A percentile compares a stretch with the other conserved stretches of the same genome.
These are phyloP conservation scores for Ridgeia piscesae DNA, from an alignment of 1,140 invertebrate species.

Conservation along the genomic window DNA sequence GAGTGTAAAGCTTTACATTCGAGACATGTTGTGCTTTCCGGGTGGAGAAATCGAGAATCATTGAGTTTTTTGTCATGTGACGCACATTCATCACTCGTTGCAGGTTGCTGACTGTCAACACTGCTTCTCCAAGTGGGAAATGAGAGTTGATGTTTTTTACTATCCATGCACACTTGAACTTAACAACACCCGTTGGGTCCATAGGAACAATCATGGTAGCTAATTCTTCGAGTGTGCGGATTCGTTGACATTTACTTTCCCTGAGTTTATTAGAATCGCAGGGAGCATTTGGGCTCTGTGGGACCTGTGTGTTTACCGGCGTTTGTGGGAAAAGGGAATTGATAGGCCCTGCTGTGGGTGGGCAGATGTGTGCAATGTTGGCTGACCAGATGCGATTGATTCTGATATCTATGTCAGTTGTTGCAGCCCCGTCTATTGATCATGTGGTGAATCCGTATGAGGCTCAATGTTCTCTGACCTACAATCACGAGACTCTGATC, in stretches of 20 bases:
- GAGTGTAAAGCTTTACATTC: neutral
- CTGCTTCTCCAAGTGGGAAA: neutral
- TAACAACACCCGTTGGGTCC: neutral
- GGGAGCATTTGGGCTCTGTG: neutral
- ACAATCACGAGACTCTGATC: neutral
- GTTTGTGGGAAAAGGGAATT: neutral
- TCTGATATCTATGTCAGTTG: neutral
- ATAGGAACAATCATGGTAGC: neutral
- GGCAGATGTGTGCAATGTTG: neutral
- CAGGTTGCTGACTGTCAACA: neutral
- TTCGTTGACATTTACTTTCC: neutral
- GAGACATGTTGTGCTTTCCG: neutral
- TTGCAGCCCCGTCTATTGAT: neutral
- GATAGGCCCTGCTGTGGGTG: neutral
- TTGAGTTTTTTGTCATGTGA: neutral
- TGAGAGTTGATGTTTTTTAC: neutral
- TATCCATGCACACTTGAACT: neutral
- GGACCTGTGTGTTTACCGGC: neutral
- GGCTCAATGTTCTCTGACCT: neutral
- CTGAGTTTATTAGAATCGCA: neutral
- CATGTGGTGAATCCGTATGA: neutral
- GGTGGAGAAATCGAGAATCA: neutral
- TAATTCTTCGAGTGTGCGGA: neutral
- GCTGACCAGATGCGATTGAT: neutral
- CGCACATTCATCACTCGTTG: neutral